Percentiles rank a stretch among this genome's conserved stretches.
These are phyloP conservation scores for Momotus momota DNA, from an alignment of 2,797 vertebrate genomes.

Conservation along the genomic window DNA sequence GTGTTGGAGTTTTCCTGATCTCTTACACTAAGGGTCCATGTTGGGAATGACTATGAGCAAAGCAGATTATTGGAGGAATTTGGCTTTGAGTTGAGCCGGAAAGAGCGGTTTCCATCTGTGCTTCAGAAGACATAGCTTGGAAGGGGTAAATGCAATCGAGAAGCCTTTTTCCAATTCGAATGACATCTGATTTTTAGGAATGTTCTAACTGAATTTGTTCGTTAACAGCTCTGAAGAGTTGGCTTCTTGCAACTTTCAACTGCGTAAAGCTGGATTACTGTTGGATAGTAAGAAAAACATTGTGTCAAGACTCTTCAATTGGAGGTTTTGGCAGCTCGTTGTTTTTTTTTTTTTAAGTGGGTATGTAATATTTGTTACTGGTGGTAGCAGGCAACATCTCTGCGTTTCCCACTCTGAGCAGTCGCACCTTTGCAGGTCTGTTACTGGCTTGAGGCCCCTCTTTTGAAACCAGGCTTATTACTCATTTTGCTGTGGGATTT, in stretches of 20 bases:
- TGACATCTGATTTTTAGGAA: not conserved
- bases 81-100: not conserved
- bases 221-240: not conserved
- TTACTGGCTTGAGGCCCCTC: not conserved
- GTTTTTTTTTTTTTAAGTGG: not conserved
- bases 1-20: not conserved
- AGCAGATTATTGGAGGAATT: not conserved
- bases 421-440: not conserved
- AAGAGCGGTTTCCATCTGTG: not conserved
- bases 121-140: not conserved
- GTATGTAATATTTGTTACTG: not conserved
- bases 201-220: not conserved
- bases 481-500: conserved; percentile 6
- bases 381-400: not conserved
- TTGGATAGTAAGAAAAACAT: not conserved
- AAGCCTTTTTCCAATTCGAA: not conserved
- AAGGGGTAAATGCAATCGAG: not conserved
- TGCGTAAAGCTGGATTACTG: not conserved
- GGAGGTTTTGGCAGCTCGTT: not conserved
- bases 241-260: not conserved
- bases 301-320: not conserved
- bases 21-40: not conserved
- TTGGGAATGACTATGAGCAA: not conserved
- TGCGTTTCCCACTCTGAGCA: not conserved
- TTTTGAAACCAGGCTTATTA: not conserved